These are phyloP conservation scores for Kryptopterus vitreolus DNA, from an alignment of 2,797 vertebrate genomes.

Conservation along the genomic window DNA sequence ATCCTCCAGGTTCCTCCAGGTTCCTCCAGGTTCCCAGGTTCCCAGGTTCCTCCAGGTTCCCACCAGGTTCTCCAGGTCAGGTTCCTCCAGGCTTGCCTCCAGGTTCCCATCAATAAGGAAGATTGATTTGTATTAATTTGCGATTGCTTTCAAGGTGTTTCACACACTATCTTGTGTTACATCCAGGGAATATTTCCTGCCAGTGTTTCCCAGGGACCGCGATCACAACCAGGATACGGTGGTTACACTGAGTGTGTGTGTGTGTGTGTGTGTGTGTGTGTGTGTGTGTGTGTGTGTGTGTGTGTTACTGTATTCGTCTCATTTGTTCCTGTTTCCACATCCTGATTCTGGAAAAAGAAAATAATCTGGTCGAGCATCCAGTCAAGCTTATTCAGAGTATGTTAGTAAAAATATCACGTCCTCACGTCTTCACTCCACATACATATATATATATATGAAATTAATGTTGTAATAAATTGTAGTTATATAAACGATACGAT, in stretches of 20 bases:
- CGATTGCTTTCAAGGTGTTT: background rate
- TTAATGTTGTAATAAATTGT: no score
- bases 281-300: background rate
- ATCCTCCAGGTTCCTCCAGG: no score
- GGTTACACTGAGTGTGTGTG: background rate
- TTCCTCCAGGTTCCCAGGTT: no score
- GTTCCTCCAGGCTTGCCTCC: no score
- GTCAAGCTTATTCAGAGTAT: background rate
- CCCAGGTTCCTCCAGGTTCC: no score
- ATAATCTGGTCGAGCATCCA: background rate
- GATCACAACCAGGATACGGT: background rate
- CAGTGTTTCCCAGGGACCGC: background rate
- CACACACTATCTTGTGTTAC: background rate
- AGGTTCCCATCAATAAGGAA: no score
- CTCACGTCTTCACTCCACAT: background rate
- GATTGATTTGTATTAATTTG: no score
- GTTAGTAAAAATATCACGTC: background rate
- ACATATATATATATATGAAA: no score
- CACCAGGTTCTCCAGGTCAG: no score
- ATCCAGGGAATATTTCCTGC: background rate
- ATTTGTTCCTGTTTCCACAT: conserved; percentile 20
- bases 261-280: background rate
- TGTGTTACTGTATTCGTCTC: conserved; percentile 5
- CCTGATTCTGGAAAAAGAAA: conserved; percentile 14
- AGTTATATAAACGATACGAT: no score